These are phyloP conservation scores for Machimus atricapillus DNA, from an alignment of 2,888 invertebrate genomes.

Conservation along the genomic window DNA sequence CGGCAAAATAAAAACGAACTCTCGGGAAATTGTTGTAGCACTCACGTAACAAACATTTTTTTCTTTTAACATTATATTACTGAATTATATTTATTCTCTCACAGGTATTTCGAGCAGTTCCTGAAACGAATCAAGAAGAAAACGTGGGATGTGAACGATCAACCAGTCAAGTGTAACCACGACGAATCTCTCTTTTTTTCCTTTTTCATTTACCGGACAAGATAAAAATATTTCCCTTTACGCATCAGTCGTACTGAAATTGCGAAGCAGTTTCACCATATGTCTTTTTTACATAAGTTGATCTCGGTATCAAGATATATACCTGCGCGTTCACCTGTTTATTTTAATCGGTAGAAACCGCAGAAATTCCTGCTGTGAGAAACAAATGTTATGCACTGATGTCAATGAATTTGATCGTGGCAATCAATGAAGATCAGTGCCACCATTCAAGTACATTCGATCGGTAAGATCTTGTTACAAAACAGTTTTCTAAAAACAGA, in stretches of 20 bases:
- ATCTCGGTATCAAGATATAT: background rate
- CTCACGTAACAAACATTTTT: background rate
- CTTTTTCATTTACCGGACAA: background rate
- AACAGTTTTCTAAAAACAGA: background rate
- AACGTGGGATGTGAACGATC: constrained; percentile 13
- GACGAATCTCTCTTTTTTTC: background rate
- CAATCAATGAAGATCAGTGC: constrained; percentile 26
- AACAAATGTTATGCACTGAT: background rate
- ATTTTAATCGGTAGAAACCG: constrained; percentile 1
- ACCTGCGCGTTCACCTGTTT: background rate
- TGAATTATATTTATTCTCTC: background rate
- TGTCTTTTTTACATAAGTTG: background rate
- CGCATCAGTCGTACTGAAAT: background rate
- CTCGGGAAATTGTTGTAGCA: background rate
- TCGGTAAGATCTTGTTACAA: background rate
- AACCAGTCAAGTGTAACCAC: constrained; percentile 4
- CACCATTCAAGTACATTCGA: background rate
- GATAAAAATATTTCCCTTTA: background rate
- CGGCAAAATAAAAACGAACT: background rate
- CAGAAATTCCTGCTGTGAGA: constrained; percentile 28
- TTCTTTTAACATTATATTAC: background rate
- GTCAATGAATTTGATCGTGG: constrained; percentile 19
- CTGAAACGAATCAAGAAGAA: background rate
- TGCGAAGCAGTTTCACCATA: background rate
- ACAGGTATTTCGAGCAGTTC: background rate